A percentile compares a stretch with the other conserved stretches of the same genome.
Evolutionary conservation across 1,140 invertebrate genomes (phyloP).

Genomic region (Atta colombica): DNA sequence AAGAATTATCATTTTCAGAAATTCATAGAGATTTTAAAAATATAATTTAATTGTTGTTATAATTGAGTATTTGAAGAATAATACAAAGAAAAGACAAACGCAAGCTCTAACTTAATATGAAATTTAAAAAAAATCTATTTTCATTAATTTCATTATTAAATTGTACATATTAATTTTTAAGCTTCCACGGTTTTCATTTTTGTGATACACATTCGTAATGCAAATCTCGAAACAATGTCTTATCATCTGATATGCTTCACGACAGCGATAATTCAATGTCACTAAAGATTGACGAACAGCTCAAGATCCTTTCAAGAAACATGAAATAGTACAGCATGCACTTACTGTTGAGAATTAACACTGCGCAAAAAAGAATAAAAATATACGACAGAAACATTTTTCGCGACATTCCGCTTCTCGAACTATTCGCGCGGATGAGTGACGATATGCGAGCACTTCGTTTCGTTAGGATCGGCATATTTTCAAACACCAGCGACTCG

Average conservation of each 20-base stretch:
- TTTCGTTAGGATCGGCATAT: slow-evolving; percentile 68
- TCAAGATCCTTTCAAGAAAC: not conserved
- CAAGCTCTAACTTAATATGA: not conserved
- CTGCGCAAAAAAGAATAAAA: not conserved
- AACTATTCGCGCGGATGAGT: slow-evolving; percentile 11
- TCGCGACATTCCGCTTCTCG: slow-evolving; percentile 57
- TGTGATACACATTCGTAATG: not conserved
- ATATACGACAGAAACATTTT: not conserved
- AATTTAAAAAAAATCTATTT: not conserved
- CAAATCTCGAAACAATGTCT: not conserved
- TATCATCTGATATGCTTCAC: not conserved
- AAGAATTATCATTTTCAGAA: not conserved
- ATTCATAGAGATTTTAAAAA: not conserved
- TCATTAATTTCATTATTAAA: not conserved
- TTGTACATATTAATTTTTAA: not conserved
- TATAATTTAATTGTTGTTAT: not conserved
- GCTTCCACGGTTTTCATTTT: not conserved
- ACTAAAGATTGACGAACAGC: not conserved
- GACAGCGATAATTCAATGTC: not conserved
- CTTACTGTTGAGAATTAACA: slow-evolving; percentile 55
- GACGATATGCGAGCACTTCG: slow-evolving; percentile 16
- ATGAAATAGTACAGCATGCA: not conserved
- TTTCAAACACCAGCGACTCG: slow-evolving; percentile 11
- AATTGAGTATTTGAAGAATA: not conserved
- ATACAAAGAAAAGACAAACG: not conserved